A percentile compares a stretch with the other conserved stretches of the same genome.
Evolutionary conservation across 2,888 invertebrate species (phyloP).

Genomic region (Arctia plantaginis): DNA sequence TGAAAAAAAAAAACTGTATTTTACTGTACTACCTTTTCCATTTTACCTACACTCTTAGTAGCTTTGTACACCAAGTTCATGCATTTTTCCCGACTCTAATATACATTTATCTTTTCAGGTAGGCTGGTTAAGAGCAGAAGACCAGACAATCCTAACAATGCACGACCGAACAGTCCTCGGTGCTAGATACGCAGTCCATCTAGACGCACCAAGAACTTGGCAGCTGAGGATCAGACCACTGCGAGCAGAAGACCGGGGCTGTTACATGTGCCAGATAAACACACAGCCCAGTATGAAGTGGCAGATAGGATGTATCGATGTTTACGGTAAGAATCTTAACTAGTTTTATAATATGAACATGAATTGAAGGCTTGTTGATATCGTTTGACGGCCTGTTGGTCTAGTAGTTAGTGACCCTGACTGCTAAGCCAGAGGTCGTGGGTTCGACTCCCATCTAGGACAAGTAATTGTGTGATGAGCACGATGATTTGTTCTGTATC

Average conservation of each 20-base stretch:
- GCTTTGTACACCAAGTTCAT: not conserved
- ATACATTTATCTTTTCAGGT: constrained; percentile 87
- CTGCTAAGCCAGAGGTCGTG: no score
- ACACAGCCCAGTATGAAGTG: constrained; percentile 94
- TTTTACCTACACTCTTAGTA: not conserved
- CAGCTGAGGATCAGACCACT: constrained; percentile 93
- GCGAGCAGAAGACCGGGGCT: constrained; percentile 93
- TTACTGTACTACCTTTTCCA: no score
- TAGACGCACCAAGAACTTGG: constrained; percentile 94
- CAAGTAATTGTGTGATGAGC: no score
- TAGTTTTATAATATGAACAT: no score
- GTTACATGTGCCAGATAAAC: constrained; percentile 97
- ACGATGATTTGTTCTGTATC: no score
- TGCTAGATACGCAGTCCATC: constrained; percentile 92
- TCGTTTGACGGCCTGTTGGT: no score
- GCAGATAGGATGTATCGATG: constrained; percentile 95
- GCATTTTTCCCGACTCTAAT: not conserved
- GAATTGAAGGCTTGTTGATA: no score
- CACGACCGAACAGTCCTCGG: constrained; percentile 95
- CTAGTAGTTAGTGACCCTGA: no score
- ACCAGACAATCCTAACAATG: constrained; percentile 95
- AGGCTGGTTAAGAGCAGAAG: constrained; percentile 95
- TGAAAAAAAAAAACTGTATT: no score
- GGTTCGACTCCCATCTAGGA: no score
- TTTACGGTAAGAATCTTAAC: constrained; percentile 89